phyloP scores from a whole-genome alignment of 2,113 vertebrate species.

The Pluvianellus socialis region DNA sequence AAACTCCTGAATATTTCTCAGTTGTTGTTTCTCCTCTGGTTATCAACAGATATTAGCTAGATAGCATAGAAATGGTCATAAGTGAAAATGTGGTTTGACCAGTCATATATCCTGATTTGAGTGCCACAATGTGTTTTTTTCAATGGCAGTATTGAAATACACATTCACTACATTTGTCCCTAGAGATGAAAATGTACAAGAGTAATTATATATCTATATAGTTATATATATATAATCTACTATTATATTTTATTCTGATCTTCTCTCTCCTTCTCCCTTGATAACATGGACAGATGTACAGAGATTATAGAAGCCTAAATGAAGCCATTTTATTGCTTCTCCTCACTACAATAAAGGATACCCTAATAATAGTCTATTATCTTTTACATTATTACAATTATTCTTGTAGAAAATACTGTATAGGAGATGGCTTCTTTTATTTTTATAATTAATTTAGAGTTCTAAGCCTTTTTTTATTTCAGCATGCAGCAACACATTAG shows the following conservation, averaged over 20 bases:
- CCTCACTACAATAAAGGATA: not conserved
- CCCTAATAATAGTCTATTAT: not conserved
- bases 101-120: not conserved
- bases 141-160: not conserved
- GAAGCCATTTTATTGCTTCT: not conserved
- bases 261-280: not conserved
- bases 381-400: not conserved
- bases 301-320: not conserved
- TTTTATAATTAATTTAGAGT: not conserved
- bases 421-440: not conserved
- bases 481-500: not conserved
- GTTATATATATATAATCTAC: not conserved
- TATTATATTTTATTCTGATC: not conserved
- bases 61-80: not conserved
- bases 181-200: not conserved
- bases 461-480: not conserved
- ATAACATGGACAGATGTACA: not conserved
- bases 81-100: not conserved
- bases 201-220: not conserved
- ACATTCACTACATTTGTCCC: not conserved
- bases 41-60: not conserved
- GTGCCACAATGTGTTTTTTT: not conserved
- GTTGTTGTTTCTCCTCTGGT: not conserved
- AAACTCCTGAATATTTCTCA: not conserved
- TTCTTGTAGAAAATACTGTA: not conserved